phyloP scores from a whole-genome alignment of 2,888 invertebrate species.

The Nemoura dubitans region DNA sequence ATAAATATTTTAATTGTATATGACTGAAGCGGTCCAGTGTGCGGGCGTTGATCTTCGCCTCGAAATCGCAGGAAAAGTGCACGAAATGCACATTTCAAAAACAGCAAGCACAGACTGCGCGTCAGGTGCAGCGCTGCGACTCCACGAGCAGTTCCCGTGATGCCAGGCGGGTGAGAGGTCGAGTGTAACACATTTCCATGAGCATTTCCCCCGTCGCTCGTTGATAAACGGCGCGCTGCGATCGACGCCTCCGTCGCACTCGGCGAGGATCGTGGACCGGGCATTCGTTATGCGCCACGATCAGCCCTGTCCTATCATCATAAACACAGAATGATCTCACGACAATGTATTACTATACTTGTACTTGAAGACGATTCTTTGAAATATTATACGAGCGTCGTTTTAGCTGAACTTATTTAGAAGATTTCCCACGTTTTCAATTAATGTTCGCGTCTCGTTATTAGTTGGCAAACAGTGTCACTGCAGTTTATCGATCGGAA shows the following conservation, averaged over 20 bases:
- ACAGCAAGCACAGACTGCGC: not conserved
- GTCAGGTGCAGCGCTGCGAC: not conserved
- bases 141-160: not conserved
- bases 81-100: not conserved
- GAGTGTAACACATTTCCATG: too few species aligned
- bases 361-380: not conserved
- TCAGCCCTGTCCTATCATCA: not conserved
- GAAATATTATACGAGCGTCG: not conserved
- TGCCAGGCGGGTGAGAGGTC: not conserved
- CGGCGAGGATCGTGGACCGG: not conserved
- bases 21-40: not conserved
- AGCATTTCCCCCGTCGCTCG: too few species aligned
- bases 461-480: not conserved
- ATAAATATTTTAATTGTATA: not conserved
- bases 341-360: not conserved
- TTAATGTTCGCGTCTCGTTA: not conserved
- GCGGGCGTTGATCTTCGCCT: not conserved
- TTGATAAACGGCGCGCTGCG: too few species aligned
- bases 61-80: not conserved
- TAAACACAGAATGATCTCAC: not conserved
- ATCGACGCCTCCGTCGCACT: not conserved
- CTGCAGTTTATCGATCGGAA: not conserved
- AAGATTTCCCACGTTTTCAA: not conserved
- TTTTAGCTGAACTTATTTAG: not conserved
- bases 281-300: not conserved